Evolutionary conservation across 2,797 vertebrate species (phyloP).

Genomic region (Bradypodion pumilum): DNA sequence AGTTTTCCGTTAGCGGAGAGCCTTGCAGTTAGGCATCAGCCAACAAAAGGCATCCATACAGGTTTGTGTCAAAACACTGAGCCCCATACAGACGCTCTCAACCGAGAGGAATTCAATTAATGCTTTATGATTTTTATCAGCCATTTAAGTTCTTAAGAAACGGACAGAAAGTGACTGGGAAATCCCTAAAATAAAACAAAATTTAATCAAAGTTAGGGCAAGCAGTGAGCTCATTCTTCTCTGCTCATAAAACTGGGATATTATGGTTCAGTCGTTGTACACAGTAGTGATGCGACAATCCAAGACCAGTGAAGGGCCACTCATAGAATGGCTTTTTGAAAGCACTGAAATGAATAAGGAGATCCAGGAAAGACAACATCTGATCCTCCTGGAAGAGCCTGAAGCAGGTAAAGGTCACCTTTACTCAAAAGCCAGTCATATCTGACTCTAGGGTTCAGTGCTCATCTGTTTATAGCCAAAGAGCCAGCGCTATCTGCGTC

Average conservation of each 20-base stretch:
- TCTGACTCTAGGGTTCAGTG: too few species aligned
- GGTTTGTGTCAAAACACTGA: not conserved
- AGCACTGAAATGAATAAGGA: accelerated
- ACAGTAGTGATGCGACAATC: not conserved
- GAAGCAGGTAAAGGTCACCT: too few species aligned
- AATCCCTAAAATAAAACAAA: slow-evolving; percentile 53
- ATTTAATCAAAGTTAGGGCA: slow-evolving; percentile 38
- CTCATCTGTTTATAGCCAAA: too few species aligned
- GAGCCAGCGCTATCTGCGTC: too few species aligned
- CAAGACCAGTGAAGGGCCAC: not conserved
- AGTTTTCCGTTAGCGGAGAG: not conserved
- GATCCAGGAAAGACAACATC: not conserved
- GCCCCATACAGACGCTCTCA: not conserved
- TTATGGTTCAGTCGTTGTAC: not conserved
- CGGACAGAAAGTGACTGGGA: not conserved
- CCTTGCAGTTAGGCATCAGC: not conserved
- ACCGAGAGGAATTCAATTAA: not conserved
- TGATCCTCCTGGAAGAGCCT: not conserved
- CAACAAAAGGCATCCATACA: not conserved
- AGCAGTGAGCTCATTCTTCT: not conserved
- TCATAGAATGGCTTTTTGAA: not conserved
- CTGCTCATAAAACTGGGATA: too few species aligned
- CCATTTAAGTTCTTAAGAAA: not conserved
- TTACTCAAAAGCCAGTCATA: too few species aligned
- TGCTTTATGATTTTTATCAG: slow-evolving; percentile 20